Evolutionary conservation across 23 tunicate genomes (phyloP), one percentile per base, ranked within the genome.

Genomic region (Halocynthia aurantium): DNA sequence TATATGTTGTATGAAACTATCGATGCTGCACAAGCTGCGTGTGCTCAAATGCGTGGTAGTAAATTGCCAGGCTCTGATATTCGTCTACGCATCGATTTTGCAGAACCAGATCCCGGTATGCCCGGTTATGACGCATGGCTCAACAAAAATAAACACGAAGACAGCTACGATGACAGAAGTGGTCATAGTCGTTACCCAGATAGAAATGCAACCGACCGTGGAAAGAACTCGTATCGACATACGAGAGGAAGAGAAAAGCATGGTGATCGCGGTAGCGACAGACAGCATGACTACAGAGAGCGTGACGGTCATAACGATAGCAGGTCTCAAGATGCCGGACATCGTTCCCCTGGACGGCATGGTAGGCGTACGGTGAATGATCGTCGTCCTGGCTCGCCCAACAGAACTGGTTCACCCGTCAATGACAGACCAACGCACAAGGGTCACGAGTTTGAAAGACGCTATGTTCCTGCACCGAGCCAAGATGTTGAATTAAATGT

Each of bases 11-110:
- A 81, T 92, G 98, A 92, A 73, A 82, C 83, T 22, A 82, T 83
- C 60, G 98, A 92, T 79, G 98, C 98, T 52, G 98, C 98, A n/a
- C 81, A 78, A 57, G 98, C 88, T 10, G 98, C 92, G 8, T 86
- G 91, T 61, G 82, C 55, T 83, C 91, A 92, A 74, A 92, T 92
- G 98, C 88, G 98, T 40, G 98, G 98, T 7, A 86, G 90, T 78
- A 58, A 83, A 52, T 81, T 92, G 91, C 98, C 92, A 6, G 76
- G 80, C 21, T 91, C 98, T 8, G 92, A 92, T 55, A 92, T 87
- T 52, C 83, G 98, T 40, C 62, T 92, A 20, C 63, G 92, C 69
- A 92, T 92, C 67, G 98, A 92, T 73, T 92, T 86, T 77, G 71
- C 89, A 8, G 92, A 86, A 56, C 76, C 88, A 6, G 88, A 92